A percentile compares a stretch with the other conserved stretches of the same genome.
These are phyloP conservation scores for Plestiodon gilberti DNA, from an alignment of 2,113 vertebrate species.

Conservation along the genomic window DNA sequence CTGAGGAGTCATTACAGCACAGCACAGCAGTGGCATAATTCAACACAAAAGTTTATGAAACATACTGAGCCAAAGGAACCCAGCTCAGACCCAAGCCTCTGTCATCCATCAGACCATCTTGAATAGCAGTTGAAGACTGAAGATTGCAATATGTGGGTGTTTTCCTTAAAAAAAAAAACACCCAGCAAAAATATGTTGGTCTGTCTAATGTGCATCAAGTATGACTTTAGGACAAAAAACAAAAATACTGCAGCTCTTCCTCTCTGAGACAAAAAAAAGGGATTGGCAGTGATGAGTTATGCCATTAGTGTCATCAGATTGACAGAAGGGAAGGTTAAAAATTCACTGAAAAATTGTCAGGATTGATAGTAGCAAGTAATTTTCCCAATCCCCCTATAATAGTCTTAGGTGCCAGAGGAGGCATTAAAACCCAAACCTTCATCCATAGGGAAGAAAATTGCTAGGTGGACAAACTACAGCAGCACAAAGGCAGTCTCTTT, in stretches of 20 bases:
- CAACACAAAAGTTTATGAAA: neutral
- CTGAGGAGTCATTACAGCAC: too few species aligned
- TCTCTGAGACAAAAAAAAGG: neutral
- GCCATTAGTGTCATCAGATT: neutral
- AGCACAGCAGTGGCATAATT: too few species aligned
- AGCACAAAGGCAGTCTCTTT: constrained; percentile 7
- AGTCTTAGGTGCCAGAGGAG: neutral
- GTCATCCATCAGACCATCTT: neutral
- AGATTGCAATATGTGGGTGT: neutral
- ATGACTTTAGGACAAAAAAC: neutral
- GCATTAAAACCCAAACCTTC: neutral
- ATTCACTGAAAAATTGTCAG: neutral
- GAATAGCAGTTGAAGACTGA: too few species aligned
- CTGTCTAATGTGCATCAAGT: neutral
- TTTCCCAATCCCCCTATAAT: neutral
- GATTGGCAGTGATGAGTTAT: neutral
- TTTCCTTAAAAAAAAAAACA: neutral
- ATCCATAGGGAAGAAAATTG: neutral
- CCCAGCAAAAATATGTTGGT: neutral
- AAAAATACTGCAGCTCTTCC: neutral
- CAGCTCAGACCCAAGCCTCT: neutral
- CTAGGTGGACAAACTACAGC: neutral
- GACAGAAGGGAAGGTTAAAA: constrained; percentile 27
- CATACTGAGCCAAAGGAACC: neutral
- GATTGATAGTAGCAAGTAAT: neutral